Evolutionary conservation across 2,797 vertebrate species (phyloP).

Genomic region (Smutsia gigantea): DNA sequence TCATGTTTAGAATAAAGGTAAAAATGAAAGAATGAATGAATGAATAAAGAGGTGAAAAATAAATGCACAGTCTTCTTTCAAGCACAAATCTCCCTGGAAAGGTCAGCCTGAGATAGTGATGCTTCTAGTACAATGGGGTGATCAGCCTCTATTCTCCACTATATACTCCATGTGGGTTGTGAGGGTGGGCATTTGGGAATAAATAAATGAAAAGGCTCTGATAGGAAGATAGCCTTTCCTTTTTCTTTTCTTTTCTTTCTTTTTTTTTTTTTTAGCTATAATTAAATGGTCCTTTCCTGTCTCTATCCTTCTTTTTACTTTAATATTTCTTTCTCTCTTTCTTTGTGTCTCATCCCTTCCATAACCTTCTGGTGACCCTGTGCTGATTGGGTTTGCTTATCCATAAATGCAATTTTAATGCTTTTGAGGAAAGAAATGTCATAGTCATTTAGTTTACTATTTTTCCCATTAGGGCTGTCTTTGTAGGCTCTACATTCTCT

Average conservation of each 20-base stretch:
- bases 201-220: background rate
- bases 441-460: slow-evolving; percentile 27
- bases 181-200: background rate
- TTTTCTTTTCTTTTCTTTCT: background rate
- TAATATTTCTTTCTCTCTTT: background rate
- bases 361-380: background rate
- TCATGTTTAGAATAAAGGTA: background rate
- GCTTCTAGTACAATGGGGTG: background rate
- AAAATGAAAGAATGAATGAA: background rate
- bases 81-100: background rate
- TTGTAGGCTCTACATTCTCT: slow-evolving; percentile 56
- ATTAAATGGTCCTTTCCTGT: background rate
- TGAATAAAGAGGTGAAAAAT: background rate
- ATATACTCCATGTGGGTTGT: background rate
- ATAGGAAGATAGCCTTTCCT: background rate
- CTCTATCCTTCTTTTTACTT: background rate
- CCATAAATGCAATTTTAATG: slow-evolving; percentile 59
- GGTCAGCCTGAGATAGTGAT: background rate
- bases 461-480: slow-evolving; percentile 57
- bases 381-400: slow-evolving; percentile 32
- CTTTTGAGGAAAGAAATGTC: slow-evolving; percentile 43
- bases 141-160: no score
- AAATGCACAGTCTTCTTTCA: background rate
- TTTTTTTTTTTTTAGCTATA: background rate
- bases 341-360: background rate